phyloP scores from a whole-genome alignment of 2,797 vertebrate species.

The Gallinago solitaria region DNA sequence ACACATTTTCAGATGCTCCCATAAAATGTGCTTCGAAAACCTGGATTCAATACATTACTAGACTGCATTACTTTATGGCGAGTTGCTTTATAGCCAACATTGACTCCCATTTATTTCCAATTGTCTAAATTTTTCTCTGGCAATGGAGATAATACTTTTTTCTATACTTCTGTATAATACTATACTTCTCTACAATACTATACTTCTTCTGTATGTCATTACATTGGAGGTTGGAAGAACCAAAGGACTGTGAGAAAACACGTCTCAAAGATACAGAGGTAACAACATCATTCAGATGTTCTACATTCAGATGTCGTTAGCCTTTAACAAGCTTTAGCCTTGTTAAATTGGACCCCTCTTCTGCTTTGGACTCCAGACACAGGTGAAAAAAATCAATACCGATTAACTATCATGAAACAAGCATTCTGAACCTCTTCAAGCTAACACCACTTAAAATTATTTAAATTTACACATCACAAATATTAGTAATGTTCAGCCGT shows the following conservation, averaged over 20 bases:
- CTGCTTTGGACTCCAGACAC: neutral
- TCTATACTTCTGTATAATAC: neutral
- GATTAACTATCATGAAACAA: neutral
- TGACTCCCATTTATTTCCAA: neutral
- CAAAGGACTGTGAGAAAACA: neutral
- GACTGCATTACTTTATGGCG: neutral
- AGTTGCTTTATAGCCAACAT: neutral
- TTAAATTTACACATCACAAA: slow-evolving; percentile 32
- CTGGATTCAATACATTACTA: neutral
- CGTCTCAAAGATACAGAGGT: neutral
- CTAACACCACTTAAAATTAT: neutral
- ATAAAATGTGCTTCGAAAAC: neutral
- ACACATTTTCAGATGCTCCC: neutral
- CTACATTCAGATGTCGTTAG: no score
- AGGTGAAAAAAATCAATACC: neutral
- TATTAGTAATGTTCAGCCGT: neutral
- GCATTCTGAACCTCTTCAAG: neutral
- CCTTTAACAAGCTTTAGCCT: neutral
- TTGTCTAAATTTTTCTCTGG: neutral
- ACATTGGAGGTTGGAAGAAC: neutral
- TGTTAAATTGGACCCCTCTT: neutral
- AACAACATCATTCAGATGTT: no score
- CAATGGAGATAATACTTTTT: neutral
- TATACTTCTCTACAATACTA: neutral
- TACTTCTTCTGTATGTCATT: neutral